Evolutionary conservation across 2,797 vertebrate genomes (phyloP).

Genomic region (Rhodeus uyekii): DNA sequence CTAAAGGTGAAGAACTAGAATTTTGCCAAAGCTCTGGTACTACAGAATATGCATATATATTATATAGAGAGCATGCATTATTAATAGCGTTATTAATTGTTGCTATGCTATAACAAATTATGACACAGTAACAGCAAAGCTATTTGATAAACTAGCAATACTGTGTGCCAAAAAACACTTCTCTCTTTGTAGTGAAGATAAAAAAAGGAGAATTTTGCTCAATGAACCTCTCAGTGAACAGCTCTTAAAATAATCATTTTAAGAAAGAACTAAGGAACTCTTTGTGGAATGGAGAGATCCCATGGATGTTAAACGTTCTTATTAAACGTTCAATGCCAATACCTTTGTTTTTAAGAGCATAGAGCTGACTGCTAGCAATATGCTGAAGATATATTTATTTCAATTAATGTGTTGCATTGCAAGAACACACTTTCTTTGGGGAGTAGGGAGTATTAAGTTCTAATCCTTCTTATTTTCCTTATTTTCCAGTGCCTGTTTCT

Average conservation of each 20-base stretch:
- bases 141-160: neutral
- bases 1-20: constrained; percentile 67
- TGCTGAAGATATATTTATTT: neutral
- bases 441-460: neutral
- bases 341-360: neutral
- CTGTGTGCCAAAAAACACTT: too few species aligned
- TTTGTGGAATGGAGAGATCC: too few species aligned
- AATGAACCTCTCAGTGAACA: too few species aligned
- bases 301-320: neutral
- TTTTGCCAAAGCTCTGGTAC: neutral
- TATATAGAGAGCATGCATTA: neutral
- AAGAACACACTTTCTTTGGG: neutral
- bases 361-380: neutral
- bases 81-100: neutral
- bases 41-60: neutral
- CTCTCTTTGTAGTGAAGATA: too few species aligned
- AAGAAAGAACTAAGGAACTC: too few species aligned
- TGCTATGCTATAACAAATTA: neutral
- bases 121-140: neutral
- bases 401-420: neutral
- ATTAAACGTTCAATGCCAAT: neutral
- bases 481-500: constrained; percentile 69
- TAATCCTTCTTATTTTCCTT: neutral
- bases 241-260: too few species aligned
- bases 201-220: too few species aligned